Conservation (phyloP, 2,797 vertebrate genomes). For the Phrynocephalus vlangalii region DNA sequence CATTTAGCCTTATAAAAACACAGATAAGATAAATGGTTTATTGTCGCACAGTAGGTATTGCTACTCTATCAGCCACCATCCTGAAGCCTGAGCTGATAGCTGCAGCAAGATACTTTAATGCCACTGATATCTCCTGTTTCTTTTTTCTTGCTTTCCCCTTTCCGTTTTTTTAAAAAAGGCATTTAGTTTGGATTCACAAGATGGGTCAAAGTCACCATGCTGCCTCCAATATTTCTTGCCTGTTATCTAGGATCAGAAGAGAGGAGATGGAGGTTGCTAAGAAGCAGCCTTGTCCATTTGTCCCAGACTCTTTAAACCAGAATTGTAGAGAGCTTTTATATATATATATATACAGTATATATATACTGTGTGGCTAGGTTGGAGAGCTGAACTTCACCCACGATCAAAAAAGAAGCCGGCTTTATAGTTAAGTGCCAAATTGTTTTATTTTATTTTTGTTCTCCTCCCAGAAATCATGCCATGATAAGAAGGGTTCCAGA, state of each 20-base stretch:
- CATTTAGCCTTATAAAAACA: slow-evolving; percentile 62
- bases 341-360: slow-evolving; percentile 10
- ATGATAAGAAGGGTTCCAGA: background rate
- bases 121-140: slow-evolving; percentile 42
- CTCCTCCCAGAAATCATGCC: background rate
- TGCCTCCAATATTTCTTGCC: slow-evolving; percentile 44
- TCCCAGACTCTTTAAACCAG: slow-evolving; percentile 27
- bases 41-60: slow-evolving; percentile 58
- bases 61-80: slow-evolving; percentile 63
- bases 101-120: slow-evolving; percentile 59
- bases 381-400: background rate
- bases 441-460: no score
- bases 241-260: slow-evolving; percentile 49
- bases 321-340: background rate
- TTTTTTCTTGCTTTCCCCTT: background rate
- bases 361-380: background rate
- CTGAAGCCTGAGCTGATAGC: slow-evolving; percentile 52
- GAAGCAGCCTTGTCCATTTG: slow-evolving; percentile 30
- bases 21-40: slow-evolving; percentile 69
- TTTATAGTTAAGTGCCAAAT: slow-evolving; percentile 9
- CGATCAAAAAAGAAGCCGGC: background rate
- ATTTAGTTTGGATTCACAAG: slow-evolving; percentile 63
- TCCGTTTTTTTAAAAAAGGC: slow-evolving; percentile 21
- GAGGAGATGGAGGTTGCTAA: slow-evolving; percentile 39
- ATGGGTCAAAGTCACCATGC: slow-evolving; percentile 45